Evolutionary conservation across 2,888 invertebrate species (phyloP).

Genomic region (Ectropis crepuscularia): DNA sequence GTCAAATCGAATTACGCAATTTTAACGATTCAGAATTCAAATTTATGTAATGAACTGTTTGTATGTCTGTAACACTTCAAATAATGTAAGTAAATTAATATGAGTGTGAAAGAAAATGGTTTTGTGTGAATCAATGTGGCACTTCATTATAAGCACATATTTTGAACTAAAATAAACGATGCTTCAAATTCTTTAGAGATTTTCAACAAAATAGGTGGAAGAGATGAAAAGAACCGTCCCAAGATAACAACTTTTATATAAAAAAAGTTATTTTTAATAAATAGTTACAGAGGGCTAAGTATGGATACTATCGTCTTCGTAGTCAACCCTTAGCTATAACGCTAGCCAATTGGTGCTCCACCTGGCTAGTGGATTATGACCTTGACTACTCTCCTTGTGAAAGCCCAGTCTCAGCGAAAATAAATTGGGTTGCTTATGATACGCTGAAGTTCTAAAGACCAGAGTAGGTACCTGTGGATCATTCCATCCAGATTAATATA

Average conservation of each 20-base stretch:
- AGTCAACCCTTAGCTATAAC: no score
- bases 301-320: no score
- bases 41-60: slow-evolving; percentile 52
- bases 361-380: no score
- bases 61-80: slow-evolving; percentile 70
- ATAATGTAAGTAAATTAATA: slow-evolving; percentile 60
- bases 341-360: no score
- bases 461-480: no score
- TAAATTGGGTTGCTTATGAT: no score
- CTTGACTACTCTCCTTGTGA: no score
- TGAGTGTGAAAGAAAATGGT: slow-evolving; percentile 51
- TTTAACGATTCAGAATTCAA: slow-evolving; percentile 41
- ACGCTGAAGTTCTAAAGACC: no score
- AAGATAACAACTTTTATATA: slow-evolving; percentile 6
- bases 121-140: slow-evolving; percentile 36
- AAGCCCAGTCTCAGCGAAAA: no score
- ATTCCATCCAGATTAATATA: no score
- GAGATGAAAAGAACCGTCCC: slow-evolving; percentile 17
- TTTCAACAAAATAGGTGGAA: slow-evolving; percentile 4
- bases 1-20: slow-evolving; percentile 12
- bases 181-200: slow-evolving; percentile 5
- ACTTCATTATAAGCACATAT: slow-evolving; percentile 17
- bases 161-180: not conserved
- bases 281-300: no score
- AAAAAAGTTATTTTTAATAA: no score